A percentile compares a stretch with the other conserved stretches of the same genome.
Evolutionary conservation across 1,140 invertebrate species (phyloP).

Genomic region (Anastrepha obliqua): DNA sequence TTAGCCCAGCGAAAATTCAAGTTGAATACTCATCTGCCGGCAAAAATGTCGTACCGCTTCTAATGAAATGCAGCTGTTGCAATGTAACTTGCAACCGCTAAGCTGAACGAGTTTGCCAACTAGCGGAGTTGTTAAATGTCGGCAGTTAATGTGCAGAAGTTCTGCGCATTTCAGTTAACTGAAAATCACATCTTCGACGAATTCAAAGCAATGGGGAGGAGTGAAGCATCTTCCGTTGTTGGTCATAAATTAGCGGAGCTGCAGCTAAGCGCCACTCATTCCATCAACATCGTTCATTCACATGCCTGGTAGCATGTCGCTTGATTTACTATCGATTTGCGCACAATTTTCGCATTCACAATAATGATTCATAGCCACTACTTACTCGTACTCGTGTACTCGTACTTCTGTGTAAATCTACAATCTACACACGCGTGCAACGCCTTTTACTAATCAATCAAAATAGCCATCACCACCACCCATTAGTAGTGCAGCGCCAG

Average conservation of each 20-base stretch:
- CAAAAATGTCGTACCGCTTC: background rate
- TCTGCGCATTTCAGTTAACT: background rate
- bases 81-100: background rate
- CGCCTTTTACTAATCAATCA: conserved; percentile 39
- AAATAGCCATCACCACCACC: conserved; percentile 21
- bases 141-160: background rate
- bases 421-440: conserved; percentile 39
- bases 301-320: background rate
- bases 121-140: background rate
- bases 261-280: background rate
- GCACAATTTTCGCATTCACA: background rate
- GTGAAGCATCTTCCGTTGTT: background rate
- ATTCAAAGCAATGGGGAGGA: background rate
- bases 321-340: conserved; percentile 42
- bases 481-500: background rate
- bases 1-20: background rate
- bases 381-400: background rate
- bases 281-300: background rate
- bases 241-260: background rate
- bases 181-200: background rate
- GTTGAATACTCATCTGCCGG: conserved; percentile 16
- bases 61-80: conserved; percentile 45
- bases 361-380: conserved; percentile 14
- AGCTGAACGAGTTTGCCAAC: conserved; percentile 2
- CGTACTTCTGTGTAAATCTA: conserved; percentile 4